Evolutionary conservation across 1,140 invertebrate species (phyloP), one percentile per base, ranked within the genome.

Genomic region (Mizuhopecten yessoensis): DNA sequence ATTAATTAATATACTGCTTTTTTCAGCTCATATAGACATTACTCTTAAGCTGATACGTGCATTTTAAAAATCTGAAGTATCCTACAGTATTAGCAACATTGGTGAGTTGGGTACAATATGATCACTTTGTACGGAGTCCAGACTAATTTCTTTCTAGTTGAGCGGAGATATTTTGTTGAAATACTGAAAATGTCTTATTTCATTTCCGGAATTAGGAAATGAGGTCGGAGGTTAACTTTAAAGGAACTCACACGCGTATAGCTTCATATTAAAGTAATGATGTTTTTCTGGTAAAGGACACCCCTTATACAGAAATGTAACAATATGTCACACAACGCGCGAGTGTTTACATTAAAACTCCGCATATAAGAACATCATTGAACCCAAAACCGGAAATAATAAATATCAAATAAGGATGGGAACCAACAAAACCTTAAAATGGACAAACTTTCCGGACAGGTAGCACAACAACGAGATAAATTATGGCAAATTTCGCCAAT

Each of bases 401-500:
- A 75, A 75, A 29, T 29, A 5, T 29, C n/a, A 75, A 75, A n/a
- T 75, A 75, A 75, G 57, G 57, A 75, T 75, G 57, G 57, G 23
- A 75, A 75, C 20, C 23, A n/a, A 75, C 57, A 75, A 29, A 75
- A 29, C n/a, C 23, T 75, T 29, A 75, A 75, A 75, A 75, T 29
- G 57, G 57, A 75, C 57, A 75, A 75, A 75, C 23, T 75, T 75
- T 75, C 57, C 57, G 57, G 57, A 75, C 57, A 75, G 57, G 57
- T 75, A 75, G 57, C 57, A 29, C 57, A 29, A 29, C 57, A 75
- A 29, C 57, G n/a, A 29, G 17, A 75, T 75, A 29, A 75, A 75
- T 75, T 75, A 75, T 75, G n/a, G 57, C 57, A 29, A 75, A 75
- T 29, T 75, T 29, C 57, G 57, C 57, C n/a, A 29, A n/a, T 75